Evolutionary conservation across 2,113 vertebrate species (phyloP).

Genomic region (Serilophus lunatus): DNA sequence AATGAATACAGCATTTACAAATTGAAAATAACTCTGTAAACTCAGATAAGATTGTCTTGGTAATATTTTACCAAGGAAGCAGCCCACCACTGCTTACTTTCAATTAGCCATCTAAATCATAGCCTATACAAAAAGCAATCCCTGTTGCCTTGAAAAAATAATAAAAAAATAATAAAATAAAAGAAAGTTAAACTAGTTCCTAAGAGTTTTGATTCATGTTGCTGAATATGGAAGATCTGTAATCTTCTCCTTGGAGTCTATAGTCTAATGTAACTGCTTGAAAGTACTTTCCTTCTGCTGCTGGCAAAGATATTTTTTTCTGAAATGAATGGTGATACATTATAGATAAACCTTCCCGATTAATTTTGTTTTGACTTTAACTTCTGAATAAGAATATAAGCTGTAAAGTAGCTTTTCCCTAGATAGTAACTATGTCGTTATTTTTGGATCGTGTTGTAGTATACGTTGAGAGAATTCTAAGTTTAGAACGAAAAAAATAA

Average conservation of each 20-base stretch:
- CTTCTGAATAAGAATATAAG: slow-evolving; percentile 46
- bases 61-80: slow-evolving; percentile 67
- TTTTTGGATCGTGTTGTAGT: slow-evolving; percentile 58
- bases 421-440: slow-evolving; percentile 38
- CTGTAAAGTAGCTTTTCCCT: slow-evolving; percentile 33
- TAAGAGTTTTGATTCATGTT: slow-evolving; percentile 66
- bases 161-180: not conserved
- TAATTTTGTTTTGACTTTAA: slow-evolving; percentile 80
- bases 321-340: slow-evolving; percentile 69
- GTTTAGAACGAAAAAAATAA: slow-evolving; percentile 53
- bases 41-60: slow-evolving; percentile 78
- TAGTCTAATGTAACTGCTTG: slow-evolving; percentile 54
- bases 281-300: slow-evolving; percentile 54
- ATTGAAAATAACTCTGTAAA: slow-evolving; percentile 76
- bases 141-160: slow-evolving; percentile 53
- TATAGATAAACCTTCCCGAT: slow-evolving; percentile 75
- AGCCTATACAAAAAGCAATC: slow-evolving; percentile 61
- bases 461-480: slow-evolving; percentile 46
- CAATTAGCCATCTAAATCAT: slow-evolving; percentile 79
- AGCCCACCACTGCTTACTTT: slow-evolving; percentile 68
- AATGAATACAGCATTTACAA: slow-evolving; percentile 70
- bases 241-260: slow-evolving; percentile 60
- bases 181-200: slow-evolving; percentile 46
- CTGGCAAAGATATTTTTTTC: slow-evolving; percentile 52
- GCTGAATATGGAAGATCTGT: slow-evolving; percentile 63